A percentile compares a stretch with the other conserved stretches of the same genome.
Evolutionary conservation across 2,888 invertebrate species (phyloP).

Genomic region (Drosophila testacea): DNA sequence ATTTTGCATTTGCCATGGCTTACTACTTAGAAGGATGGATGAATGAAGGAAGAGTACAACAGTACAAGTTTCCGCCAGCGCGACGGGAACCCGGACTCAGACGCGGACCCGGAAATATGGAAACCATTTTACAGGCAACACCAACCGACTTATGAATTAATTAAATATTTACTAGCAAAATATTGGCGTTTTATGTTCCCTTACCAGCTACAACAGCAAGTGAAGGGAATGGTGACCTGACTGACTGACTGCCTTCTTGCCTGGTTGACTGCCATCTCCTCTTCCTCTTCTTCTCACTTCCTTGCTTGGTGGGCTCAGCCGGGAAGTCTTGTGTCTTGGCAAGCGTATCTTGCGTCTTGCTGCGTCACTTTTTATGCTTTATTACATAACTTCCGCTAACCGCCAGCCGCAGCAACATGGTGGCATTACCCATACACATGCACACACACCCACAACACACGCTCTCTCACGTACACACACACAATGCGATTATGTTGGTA

Average conservation of each 20-base stretch:
- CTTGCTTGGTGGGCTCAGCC: constrained; percentile 15
- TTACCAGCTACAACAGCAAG: constrained; percentile 2
- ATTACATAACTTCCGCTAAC: constrained; percentile 77
- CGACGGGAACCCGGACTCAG: not conserved
- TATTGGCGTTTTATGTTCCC: constrained; percentile 62
- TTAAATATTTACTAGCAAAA: constrained; percentile 77
- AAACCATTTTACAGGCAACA: constrained; percentile 48
- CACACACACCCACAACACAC: constrained; percentile 20
- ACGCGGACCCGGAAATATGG: constrained; percentile 17
- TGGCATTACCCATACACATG: constrained; percentile 7
- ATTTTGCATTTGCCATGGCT: constrained; percentile 57
- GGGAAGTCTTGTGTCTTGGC: constrained; percentile 35
- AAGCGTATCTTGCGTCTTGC: constrained; percentile 56
- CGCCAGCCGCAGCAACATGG: constrained; percentile 40
- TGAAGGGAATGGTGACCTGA: not conserved
- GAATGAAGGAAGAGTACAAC: constrained; percentile 10
- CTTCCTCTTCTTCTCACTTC: not conserved
- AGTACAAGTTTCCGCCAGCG: not conserved
- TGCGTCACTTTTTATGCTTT: constrained; percentile 80
- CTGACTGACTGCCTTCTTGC: not conserved
- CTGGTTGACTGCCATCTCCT: not conserved
- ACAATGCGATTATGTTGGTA: constrained; percentile 20
- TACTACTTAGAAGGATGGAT: constrained; percentile 26
- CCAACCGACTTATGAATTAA: constrained; percentile 73
- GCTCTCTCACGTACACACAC: constrained; percentile 1